Evolutionary conservation across 2,113 vertebrate genomes (phyloP), one percentile per base, ranked within the genome.

Genomic region (Peucedramus taeniatus): DNA sequence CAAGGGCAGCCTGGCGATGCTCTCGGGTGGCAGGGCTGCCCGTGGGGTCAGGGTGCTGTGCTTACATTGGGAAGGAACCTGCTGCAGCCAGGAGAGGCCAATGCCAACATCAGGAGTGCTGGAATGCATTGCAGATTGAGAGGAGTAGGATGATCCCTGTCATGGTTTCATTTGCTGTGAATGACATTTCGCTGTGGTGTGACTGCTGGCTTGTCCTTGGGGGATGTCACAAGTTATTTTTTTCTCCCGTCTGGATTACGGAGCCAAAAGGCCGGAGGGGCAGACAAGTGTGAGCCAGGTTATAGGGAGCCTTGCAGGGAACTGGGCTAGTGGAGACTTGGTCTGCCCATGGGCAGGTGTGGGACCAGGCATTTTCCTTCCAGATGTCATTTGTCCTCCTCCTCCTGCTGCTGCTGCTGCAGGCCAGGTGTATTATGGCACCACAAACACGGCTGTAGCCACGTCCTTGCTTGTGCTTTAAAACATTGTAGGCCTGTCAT

Each of bases 171-270:
- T 44, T 66, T 89, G 87, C 86, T 49, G 56, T 56, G 86, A 93
- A 18, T 88, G 72, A 78, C 83, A 71, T 87, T 87, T 89, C 0
- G 2, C 56, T 0, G 0, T 37, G 74, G 88, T 93, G 92, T 85
- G 84, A 80, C 82, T 79, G 61, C 37, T 89, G 89, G 87, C 87
- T 95, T 75, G 91, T 89, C 94, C 89, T 94, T 91, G 77, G 78
- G 74, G 79, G 69, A 37, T 84, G 91, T 87, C 91, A 89, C 93
- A 69, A 84, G 78, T 85, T 82, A 13, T 39, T 87, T 84, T 86
- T 88, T 84, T 61, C 44, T 83, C 44, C 47, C 1, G 3, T 53
- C 51, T 76, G 81, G 87, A 78, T 94, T 45, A 61, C 0, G 6
- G 88, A 93, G 42, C 79, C 71, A 65, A 69, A 83, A 90, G 53